A percentile compares a stretch with the other conserved stretches of the same genome.
phyloP scores from a whole-genome alignment of 23 tunicate species.

The Phallusia fumigata region DNA sequence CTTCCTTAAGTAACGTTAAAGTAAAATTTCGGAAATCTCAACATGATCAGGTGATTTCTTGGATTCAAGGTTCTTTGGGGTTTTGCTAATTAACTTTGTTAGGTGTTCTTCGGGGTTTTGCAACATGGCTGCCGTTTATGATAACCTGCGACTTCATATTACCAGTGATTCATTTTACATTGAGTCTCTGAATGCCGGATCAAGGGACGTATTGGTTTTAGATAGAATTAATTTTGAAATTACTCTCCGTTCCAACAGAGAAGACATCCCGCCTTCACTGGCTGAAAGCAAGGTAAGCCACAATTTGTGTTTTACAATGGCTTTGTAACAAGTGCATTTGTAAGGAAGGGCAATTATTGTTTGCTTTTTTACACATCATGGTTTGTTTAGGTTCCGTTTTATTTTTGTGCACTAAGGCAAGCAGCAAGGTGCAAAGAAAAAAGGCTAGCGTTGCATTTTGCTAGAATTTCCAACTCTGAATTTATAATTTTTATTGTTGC shows the following conservation, averaged over 20 bases:
- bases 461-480: too few species aligned
- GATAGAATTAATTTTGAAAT: constrained; percentile 70
- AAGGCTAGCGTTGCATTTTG: too few species aligned
- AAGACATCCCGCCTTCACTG: constrained; percentile 72
- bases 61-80: neutral
- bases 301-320: too few species aligned
- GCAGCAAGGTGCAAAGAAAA: too few species aligned
- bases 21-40: neutral
- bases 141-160: constrained; percentile 66
- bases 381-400: too few species aligned
- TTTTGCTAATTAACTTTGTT: too few species aligned
- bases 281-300: constrained; percentile 57
- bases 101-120: neutral
- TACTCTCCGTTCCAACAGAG: constrained; percentile 32
- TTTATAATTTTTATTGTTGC: too few species aligned
- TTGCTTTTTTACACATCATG: too few species aligned
- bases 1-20: neutral
- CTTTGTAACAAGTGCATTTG: too few species aligned
- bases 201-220: constrained; percentile 52
- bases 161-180: constrained; percentile 74
- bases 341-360: too few species aligned
- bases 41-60: neutral
- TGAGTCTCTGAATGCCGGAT: constrained; percentile 54
- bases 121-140: constrained; percentile 71
- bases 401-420: too few species aligned